These are phyloP conservation scores for Nanger granti DNA, from an alignment of 2,113 vertebrate genomes.

Conservation along the genomic window DNA sequence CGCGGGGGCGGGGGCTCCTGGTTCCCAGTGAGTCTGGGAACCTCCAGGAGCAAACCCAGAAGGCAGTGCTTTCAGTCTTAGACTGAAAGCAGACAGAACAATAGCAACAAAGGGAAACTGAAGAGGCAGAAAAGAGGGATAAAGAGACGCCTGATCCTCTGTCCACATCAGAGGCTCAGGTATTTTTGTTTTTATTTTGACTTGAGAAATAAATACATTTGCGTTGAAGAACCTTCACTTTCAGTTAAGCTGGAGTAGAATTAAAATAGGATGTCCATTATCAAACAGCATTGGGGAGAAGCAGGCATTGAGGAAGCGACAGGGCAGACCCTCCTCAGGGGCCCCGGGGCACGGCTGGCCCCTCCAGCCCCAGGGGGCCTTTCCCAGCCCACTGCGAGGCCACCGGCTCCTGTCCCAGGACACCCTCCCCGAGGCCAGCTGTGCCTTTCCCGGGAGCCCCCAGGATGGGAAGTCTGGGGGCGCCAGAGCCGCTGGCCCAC, in stretches of 20 bases:
- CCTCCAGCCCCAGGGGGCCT: fast-evolving
- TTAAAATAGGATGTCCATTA: fast-evolving
- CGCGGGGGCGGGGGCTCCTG: fast-evolving
- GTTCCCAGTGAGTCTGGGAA: fast-evolving
- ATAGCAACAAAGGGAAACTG: fast-evolving
- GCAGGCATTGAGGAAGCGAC: fast-evolving
- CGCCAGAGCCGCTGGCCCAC: fast-evolving
- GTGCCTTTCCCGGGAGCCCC: not conserved
- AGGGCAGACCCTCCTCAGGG: not conserved
- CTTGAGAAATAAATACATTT: not conserved
- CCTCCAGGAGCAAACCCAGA: fast-evolving
- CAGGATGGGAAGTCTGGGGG: not conserved
- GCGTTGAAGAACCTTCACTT: not conserved
- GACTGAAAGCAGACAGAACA: fast-evolving
- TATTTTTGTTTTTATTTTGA: not conserved
- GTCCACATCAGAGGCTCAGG: fast-evolving
- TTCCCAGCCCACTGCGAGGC: fast-evolving
- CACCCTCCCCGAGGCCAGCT: fast-evolving
- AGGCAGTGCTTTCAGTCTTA: fast-evolving
- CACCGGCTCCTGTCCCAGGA: not conserved
- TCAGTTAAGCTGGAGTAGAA: not conserved
- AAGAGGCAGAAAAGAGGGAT: fast-evolving
- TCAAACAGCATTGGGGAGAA: not conserved
- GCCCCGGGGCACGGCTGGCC: fast-evolving
- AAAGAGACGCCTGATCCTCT: fast-evolving